phyloP scores from a whole-genome alignment of 1,140 invertebrate genomes.

The Frieseomelitta varia region DNA sequence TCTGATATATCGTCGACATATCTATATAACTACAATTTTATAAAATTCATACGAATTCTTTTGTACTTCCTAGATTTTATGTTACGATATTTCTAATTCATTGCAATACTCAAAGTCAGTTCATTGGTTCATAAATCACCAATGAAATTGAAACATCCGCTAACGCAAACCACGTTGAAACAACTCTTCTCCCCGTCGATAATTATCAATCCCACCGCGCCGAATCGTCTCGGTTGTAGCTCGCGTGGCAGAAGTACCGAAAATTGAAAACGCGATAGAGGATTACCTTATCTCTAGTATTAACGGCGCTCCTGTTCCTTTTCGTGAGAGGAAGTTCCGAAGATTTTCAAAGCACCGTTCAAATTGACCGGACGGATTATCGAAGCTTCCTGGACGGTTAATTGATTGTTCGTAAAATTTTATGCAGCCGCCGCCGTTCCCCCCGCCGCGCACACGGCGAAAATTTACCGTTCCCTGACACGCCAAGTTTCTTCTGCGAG shows the following conservation, averaged over 20 bases:
- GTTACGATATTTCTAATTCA: neutral
- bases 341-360: conserved; percentile 59
- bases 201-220: neutral
- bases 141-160: no score
- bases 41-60: no score
- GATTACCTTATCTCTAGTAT: conserved; percentile 13
- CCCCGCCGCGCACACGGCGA: conserved; percentile 22
- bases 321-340: conserved; percentile 58
- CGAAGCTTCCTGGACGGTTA: conserved; percentile 70
- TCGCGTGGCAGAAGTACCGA: conserved; percentile 5
- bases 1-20: no score
- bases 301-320: neutral
- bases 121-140: no score
- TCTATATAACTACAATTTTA: no score
- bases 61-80: no score
- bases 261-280: conserved; percentile 54
- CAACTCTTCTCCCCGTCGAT: neutral
- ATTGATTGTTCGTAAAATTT: conserved; percentile 79
- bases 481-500: conserved; percentile 65
- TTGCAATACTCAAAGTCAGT: no score
- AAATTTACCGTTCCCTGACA: conserved; percentile 71
- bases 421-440: conserved; percentile 62
- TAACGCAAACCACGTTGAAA: neutral
- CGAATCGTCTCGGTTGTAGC: neutral
- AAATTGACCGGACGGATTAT: conserved; percentile 73